A percentile compares a stretch with the other conserved stretches of the same genome.
phyloP scores from a whole-genome alignment of 2,888 invertebrate species.

The Phengaris arion region DNA sequence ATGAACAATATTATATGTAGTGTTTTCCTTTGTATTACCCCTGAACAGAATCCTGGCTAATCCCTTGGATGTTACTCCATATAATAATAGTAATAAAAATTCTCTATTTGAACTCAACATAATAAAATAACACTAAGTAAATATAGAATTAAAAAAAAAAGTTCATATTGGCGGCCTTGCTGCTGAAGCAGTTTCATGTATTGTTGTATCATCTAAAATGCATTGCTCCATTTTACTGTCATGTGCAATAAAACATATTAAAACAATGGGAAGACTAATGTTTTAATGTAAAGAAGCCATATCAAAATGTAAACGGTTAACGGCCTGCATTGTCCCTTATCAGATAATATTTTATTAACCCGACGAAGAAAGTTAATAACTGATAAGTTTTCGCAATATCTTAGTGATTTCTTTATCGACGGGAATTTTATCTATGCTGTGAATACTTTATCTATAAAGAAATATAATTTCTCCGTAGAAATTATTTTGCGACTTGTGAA shows the following conservation, averaged over 20 bases:
- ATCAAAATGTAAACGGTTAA: conserved; percentile 43
- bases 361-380: conserved; percentile 40
- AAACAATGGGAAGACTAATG: not conserved
- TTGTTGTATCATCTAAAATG: not conserved
- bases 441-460: not conserved
- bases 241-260: not conserved
- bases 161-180: no score
- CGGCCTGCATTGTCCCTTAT: conserved; percentile 38
- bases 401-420: conserved; percentile 17
- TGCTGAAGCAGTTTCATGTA: no score
- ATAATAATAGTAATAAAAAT: no score
- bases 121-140: no score
- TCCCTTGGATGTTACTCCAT: no score
- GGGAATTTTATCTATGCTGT: not conserved
- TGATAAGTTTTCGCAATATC: conserved; percentile 38
- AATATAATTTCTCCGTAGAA: not conserved
- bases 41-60: no score
- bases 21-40: no score
- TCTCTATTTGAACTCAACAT: no score
- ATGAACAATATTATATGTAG: no score
- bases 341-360: conserved; percentile 41
- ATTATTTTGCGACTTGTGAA: not conserved
- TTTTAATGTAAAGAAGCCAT: conserved; percentile 32
- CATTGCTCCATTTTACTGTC: not conserved
- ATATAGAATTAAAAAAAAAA: no score